Base-by-base conservation (phyloP, 2,113 vertebrate genomes). In the Channa maculata region DNA sequence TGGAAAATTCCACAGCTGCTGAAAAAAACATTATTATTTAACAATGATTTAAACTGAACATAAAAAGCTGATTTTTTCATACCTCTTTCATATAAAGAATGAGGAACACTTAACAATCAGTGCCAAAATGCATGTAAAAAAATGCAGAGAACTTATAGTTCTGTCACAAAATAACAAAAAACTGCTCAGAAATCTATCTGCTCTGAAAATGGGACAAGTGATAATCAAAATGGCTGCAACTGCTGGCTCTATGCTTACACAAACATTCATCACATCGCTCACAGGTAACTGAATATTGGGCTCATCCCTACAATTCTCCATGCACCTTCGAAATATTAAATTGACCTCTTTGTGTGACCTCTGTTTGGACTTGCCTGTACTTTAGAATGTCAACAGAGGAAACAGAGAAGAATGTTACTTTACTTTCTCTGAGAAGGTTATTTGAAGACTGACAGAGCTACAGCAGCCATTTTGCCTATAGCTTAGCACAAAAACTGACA, bases 131-230 rank as follows among this genome's bases (percentile, higher is more conserved):
- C 3, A 9, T 14, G 58, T 59, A 54, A 46, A 37, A 39, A 54
- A 59, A 49, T 60, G n/a, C 6, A 13, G 5, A 46, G 8, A 44
- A 65, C 1, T 61, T 7, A 8, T 24, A n/a, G 24, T 24, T 24
- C 53, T 64, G 61, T 38, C 79, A 76, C 36, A 75, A 63, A 68
- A 79, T 74, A 75, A 68, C 24, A 48, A 36, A 69, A 24, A 24
- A 24, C 41, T 39, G 59, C 24, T 38, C 44, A 45, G n/a, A 48
- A 64, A 60, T 85, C 36, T 41, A 52, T 51, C n/a, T 36, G 45
- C 41, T 54, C 55, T 54, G 24, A 84, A 77, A 65, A 59, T 66
- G 41, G 37, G 77, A 73, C 3, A 0, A 2, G 11, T 41, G 52
- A 68, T 71, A 70, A 85, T 66, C 15, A 38, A 41, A 38, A 37